Evolutionary conservation across 2,888 invertebrate species (phyloP), one percentile per base, ranked within the genome.

Genomic region (Hemaris fuciformis): DNA sequence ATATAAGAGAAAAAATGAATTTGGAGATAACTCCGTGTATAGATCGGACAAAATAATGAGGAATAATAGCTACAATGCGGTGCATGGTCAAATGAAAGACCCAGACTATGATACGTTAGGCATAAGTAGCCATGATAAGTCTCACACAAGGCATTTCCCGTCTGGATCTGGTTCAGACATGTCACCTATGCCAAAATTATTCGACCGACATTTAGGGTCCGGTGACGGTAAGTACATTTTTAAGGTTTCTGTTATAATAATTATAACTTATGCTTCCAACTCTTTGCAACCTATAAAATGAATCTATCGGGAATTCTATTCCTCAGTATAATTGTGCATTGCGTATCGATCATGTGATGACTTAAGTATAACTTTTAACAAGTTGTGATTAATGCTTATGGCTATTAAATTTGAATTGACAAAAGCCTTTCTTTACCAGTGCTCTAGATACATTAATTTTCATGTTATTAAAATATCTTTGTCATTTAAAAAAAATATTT

Each of bases 41-140:
- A 85, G 89, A 66, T 83, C 83, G 1, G 90, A 91, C 59, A 92
- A 91, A 77, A 86, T 91, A 43, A 89, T 91, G 89, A 79, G 92
- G 59, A 81, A 87, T 0, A 81, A 80, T 57, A 75, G 63, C 41
- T 91, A 89, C 64, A 78, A 76, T 41, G 87, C 87, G 86, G 80
- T 86, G 2, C 91, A 88, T 59, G 81, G 82, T 20, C 62, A 77
- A 34, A 76, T 81, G 3, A 87, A 87, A 59, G 85, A 87, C 13
- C 25, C 75, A 0, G 88, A 88, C 10, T 90, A 85, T 62, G 85
- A 85, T 31, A 67, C 71, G 45, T 74, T 87, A 71, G 77, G 78
- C 48, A 72, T 83, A 46, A 68, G 66, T 38, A 69, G 80, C 10
- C 80, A 82, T 22, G 88, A 90, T 41, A 88, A 88, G 72, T 61